Conservation (phyloP, 2,797 vertebrate genomes). For the Heteromormyrus szaboi region DNA sequence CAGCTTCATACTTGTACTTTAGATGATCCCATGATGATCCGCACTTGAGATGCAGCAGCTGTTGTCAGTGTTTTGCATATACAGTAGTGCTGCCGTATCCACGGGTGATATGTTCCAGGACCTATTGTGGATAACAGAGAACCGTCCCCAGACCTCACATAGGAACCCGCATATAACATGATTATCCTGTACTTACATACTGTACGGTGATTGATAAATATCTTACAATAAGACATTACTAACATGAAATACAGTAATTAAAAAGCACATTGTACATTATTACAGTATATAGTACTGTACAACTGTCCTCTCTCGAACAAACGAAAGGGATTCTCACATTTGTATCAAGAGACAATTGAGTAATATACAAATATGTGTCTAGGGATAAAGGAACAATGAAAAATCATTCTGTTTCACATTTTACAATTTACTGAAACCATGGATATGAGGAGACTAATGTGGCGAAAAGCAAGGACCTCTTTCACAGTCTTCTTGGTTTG, state of each 20-base stretch:
- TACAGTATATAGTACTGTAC: neutral
- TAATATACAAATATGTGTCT: neutral
- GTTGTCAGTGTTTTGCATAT: neutral
- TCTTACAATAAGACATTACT: neutral
- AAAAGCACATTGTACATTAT: neutral
- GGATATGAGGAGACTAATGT: neutral
- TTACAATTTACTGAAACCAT: neutral
- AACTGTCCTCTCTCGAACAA: neutral
- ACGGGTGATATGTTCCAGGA: neutral
- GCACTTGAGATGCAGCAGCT: neutral
- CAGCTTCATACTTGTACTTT: neutral
- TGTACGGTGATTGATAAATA: neutral
- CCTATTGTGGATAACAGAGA: neutral
- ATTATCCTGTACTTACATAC: neutral
- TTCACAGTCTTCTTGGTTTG: neutral
- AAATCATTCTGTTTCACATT: neutral
- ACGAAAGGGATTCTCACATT: neutral
- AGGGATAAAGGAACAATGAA: neutral
- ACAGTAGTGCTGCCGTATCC: neutral
- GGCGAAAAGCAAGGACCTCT: neutral
- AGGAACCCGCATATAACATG: neutral
- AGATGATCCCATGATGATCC: neutral
- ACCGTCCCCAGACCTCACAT: neutral
- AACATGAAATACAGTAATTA: neutral
- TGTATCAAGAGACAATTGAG: neutral